Evolutionary conservation across 2,113 vertebrate genomes (phyloP), one percentile per base, ranked within the genome.

Genomic region (Paradoxurus hermaphroditus): DNA sequence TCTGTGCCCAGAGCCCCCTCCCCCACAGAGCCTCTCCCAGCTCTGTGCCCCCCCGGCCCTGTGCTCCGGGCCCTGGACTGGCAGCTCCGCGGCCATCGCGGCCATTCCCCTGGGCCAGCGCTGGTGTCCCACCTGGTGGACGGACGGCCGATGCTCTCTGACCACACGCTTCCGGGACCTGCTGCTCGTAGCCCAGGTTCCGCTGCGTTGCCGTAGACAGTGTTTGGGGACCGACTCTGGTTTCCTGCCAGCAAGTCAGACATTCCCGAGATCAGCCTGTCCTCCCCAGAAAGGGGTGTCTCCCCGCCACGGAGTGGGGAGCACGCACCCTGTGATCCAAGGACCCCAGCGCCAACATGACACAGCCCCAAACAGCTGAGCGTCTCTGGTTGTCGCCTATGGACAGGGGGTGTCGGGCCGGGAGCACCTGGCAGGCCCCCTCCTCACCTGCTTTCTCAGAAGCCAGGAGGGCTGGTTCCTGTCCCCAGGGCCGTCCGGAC

Each of bases 21-120:
- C 56, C 15, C 36, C 5, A 7, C 44, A 13, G 13, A 51, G 23
- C 25, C 23, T 53, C 75, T 15, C 34, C 31, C 63, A 3, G 5
- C 7, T 67, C 12, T 29, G 10, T 21, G 31, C 18, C 29, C 53
- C 49, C 34, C 75, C 19, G 13, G 36, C 27, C 7, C 12, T 31
- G 1, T 13, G 8, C 36, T 12, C n/a, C 2, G 0, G 1, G 4
- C 1, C 18, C 67, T 4, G 62, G 36, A 14, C 25, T 73, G 10
- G 39, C 16, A 44, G 14, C 14, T 19, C n/a, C 25, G 29, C 16
- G 18, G 77, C 67, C 23, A 7, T 13, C 44, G 11, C 4, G 29
- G 31, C 29, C 65, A 0, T 15, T 46, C 1, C 1, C 29, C 5
- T 27, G 10, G 23, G 7, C 23, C 21, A 29, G 4, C 29, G 53